A percentile compares a stretch with the other conserved stretches of the same genome.
These are phyloP conservation scores for Nothoprocta perdicaria DNA, from an alignment of 2,113 vertebrate species.

Conservation along the genomic window DNA sequence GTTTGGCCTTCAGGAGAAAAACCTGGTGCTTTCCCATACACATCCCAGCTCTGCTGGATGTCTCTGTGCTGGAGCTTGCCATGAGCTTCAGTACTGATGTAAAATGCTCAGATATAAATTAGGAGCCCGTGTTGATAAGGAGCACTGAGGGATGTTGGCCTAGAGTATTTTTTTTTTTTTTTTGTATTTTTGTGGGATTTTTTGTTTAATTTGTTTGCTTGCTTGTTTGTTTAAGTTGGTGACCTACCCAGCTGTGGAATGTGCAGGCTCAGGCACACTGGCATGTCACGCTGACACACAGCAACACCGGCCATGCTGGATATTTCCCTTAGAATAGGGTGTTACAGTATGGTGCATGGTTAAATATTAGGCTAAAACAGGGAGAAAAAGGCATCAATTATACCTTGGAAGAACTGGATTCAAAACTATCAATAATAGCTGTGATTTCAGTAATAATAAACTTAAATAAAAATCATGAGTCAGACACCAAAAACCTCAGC, in stretches of 20 bases:
- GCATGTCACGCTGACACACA: no score
- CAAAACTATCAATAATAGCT: background rate
- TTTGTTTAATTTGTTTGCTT: no score
- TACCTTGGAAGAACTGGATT: background rate
- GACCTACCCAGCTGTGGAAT: background rate
- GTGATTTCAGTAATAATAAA: background rate
- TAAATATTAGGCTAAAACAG: background rate
- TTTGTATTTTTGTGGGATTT: background rate
- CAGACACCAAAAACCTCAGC: background rate
- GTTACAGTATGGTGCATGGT: background rate
- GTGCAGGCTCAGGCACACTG: background rate
- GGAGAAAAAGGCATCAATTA: background rate
- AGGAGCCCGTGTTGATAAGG: constrained; percentile 8
- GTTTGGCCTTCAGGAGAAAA: constrained; percentile 58
- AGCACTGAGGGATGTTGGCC: background rate
- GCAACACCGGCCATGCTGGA: background rate
- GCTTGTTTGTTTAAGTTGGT: background rate
- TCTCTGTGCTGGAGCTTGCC: constrained; percentile 21
- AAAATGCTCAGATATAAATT: constrained; percentile 33
- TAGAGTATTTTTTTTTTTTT: background rate
- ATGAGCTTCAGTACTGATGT: constrained; percentile 24
- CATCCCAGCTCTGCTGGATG: constrained; percentile 53
- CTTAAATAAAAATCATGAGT: background rate
- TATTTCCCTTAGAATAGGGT: background rate
- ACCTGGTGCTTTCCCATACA: constrained; percentile 10